Conservation (phyloP, 2,888 invertebrate species). For the Euzophera pinguis region DNA sequence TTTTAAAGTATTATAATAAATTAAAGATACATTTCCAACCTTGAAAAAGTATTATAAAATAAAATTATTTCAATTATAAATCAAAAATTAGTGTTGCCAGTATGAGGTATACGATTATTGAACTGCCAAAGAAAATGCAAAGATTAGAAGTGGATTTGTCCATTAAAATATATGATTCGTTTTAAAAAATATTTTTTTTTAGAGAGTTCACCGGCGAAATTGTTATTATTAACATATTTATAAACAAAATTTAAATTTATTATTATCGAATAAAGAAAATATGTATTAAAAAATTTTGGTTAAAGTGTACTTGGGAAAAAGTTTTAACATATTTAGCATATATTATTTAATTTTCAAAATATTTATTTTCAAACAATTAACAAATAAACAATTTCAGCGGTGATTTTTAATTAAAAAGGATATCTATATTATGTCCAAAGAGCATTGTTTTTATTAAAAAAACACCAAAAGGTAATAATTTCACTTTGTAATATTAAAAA, state of each 20-base stretch:
- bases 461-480: not conserved
- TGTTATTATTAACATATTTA: slow-evolving; percentile 7
- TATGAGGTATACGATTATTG: slow-evolving; percentile 33
- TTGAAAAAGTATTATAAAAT: not conserved
- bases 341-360: too few species aligned
- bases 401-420: not conserved
- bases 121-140: slow-evolving; percentile 53
- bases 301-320: too few species aligned
- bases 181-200: not conserved
- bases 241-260: not conserved
- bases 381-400: slow-evolving; percentile 15
- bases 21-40: not conserved
- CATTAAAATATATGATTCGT: not conserved
- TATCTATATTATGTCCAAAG: slow-evolving; percentile 1
- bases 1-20: too few species aligned
- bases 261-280: too few species aligned
- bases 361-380: too few species aligned
- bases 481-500: not conserved
- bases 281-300: too few species aligned
- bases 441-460: not conserved
- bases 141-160: slow-evolving; percentile 27
- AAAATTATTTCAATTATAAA: slow-evolving; percentile 10
- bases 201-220: not conserved
- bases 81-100: slow-evolving; percentile 18
- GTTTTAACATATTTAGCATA: too few species aligned